These are phyloP conservation scores for Drosophila teissieri DNA, from an alignment of 1,140 invertebrate genomes.

Conservation along the genomic window DNA sequence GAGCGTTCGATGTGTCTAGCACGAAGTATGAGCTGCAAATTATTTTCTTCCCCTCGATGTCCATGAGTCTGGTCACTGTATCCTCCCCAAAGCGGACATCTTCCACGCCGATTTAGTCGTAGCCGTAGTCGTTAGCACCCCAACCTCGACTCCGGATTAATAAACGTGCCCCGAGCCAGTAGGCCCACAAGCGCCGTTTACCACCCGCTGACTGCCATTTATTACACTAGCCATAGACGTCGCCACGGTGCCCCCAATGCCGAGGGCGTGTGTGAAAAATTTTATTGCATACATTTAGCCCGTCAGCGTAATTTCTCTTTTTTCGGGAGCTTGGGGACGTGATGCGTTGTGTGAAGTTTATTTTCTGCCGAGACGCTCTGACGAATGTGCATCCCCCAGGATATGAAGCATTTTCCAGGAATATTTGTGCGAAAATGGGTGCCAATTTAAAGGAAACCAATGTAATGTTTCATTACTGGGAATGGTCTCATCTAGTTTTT, in stretches of 20 bases:
- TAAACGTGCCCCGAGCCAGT: slow-evolving; percentile 43
- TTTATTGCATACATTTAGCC: slow-evolving; percentile 82
- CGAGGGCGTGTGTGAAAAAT: slow-evolving; percentile 63
- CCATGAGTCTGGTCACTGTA: background rate
- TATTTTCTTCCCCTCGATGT: slow-evolving; percentile 3
- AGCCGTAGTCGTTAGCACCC: slow-evolving; percentile 62
- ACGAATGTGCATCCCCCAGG: slow-evolving; percentile 5
- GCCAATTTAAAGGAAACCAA: slow-evolving; percentile 5
- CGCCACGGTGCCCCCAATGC: slow-evolving; percentile 31
- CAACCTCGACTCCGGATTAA: slow-evolving; percentile 67
- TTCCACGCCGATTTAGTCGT: slow-evolving; percentile 37
- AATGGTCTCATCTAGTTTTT: slow-evolving; percentile 12
- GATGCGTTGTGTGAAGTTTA: slow-evolving; percentile 70
- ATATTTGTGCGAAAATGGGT: background rate
- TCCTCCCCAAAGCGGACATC: slow-evolving; percentile 30
- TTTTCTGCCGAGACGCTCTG: slow-evolving; percentile 61
- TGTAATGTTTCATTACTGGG: slow-evolving; percentile 11
- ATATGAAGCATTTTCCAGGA: background rate
- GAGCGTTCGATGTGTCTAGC: slow-evolving; percentile 1
- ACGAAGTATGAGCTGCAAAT: background rate
- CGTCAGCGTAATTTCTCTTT: slow-evolving; percentile 81
- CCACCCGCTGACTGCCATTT: slow-evolving; percentile 51
- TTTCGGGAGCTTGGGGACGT: slow-evolving; percentile 20
- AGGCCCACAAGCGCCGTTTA: slow-evolving; percentile 13
- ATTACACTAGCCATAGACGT: slow-evolving; percentile 64